Evolutionary conservation across 1,140 invertebrate species (phyloP), one percentile per base, ranked within the genome.

Genomic region (Chrysomallon squamiferum): DNA sequence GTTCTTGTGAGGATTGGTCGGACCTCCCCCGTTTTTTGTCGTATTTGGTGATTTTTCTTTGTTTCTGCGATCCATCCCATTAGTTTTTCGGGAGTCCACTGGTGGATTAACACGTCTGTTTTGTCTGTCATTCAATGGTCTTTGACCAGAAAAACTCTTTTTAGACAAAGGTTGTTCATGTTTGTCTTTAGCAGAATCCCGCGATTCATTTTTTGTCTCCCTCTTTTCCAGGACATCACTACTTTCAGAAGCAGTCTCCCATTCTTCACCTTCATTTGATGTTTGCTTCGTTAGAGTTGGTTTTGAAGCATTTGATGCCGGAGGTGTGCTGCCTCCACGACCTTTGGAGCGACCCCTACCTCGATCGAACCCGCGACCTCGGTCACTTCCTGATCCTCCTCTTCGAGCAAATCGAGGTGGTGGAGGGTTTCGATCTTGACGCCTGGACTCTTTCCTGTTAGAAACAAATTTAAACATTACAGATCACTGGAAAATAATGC

Each of bases 221-320:
- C 68, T 73, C 65, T 76, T 81, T 38, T 82, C 82, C 13, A 83
- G 77, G 35, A 87, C 76, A 73, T 88, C 88, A 78, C 88, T 89
- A 73, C 87, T 88, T 73, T 89, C 88, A n/a, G 88, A 89, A n/a
- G 88, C 88, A 33, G 88, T 89, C 75, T 89, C 88, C 88, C 88
- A 89, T 65, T 89, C 88, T 65, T 88, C 87, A 60, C 88, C 88
- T 58, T 88, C 87, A 68, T 87, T 87, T 18, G 86, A 86, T 35
- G 84, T 83, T 66, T 86, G 80, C 74, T 84, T 85, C n/a, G 73
- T 77, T 29, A 85, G 71, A 18, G 72, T 75, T 50, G 80, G 80
- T 61, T 72, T 74, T 69, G 77, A 83, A 57, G 30, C 60, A 30
- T 49, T 45, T 25, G 54, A 61, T 43, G 52, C 68, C 29, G 76